These are phyloP conservation scores for Axea sp. DNA, from an alignment of 2,888 invertebrate species.

Conservation along the genomic window DNA sequence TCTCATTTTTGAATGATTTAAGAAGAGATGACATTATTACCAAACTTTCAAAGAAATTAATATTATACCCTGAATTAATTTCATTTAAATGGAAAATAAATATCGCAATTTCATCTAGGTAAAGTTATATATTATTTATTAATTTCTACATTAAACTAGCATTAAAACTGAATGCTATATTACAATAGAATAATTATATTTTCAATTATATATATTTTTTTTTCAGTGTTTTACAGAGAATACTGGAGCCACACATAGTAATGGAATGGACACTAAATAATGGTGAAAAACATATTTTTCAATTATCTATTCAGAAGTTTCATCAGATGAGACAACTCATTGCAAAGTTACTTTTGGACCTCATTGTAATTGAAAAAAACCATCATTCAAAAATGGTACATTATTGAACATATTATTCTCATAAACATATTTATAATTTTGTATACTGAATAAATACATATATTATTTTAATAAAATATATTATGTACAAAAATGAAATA, in stretches of 20 bases:
- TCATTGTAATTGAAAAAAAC: slow-evolving; percentile 80
- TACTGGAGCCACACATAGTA: slow-evolving; percentile 80
- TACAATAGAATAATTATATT: neutral
- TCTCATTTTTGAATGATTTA: slow-evolving; percentile 80
- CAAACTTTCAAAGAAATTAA: slow-evolving; percentile 78
- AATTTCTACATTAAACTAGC: neutral
- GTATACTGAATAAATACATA: too few relatives aligned
- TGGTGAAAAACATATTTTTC: slow-evolving; percentile 79
- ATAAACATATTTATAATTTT: too few relatives aligned
- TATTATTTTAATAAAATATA: too few relatives aligned
- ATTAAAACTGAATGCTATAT: too few relatives aligned
- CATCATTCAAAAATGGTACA: slow-evolving; percentile 78
- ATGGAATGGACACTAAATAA: slow-evolving; percentile 80
- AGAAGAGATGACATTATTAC: slow-evolving; percentile 76
- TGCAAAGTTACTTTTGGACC: slow-evolving; percentile 80
- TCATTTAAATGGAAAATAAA: slow-evolving; percentile 81
- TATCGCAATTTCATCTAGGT: slow-evolving; percentile 81
- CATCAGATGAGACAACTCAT: slow-evolving; percentile 81
- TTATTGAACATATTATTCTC: too few relatives aligned
- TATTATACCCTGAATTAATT: slow-evolving; percentile 77
- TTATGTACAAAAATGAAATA: too few relatives aligned
- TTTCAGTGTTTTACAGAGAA: slow-evolving; percentile 77
- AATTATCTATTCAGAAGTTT: slow-evolving; percentile 80
- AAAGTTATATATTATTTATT: slow-evolving; percentile 31
- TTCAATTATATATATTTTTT: too few relatives aligned